phyloP scores from a whole-genome alignment of 1,140 invertebrate genomes.

The Vanessa tameamea region DNA sequence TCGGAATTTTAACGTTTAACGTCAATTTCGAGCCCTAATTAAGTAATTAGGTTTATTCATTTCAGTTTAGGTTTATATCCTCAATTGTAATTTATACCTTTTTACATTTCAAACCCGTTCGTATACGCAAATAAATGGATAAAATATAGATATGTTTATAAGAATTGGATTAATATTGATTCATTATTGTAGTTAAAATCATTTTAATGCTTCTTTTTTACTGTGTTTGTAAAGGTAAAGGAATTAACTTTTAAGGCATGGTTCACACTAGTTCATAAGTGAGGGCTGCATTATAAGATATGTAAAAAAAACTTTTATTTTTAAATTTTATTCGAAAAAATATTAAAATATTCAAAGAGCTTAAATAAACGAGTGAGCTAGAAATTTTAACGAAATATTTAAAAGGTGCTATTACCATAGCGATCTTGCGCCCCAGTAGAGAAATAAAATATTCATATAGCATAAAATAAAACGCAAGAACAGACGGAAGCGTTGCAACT shows the following conservation, averaged over 20 bases:
- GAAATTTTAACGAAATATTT: constrained; percentile 1
- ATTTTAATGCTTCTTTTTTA: too few relatives aligned
- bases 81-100: too few relatives aligned
- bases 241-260: too few relatives aligned
- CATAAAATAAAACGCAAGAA: constrained; percentile 26
- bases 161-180: too few relatives aligned
- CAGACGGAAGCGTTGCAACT: constrained; percentile 1
- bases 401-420: constrained; percentile 22
- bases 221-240: too few relatives aligned
- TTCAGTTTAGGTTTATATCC: too few relatives aligned
- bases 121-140: too few relatives aligned
- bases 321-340: neutral
- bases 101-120: too few relatives aligned
- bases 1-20: neutral
- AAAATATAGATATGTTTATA: too few relatives aligned
- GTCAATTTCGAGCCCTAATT: neutral
- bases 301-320: neutral
- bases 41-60: neutral
- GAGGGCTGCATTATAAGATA: too few relatives aligned
- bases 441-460: constrained; percentile 29
- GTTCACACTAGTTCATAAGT: too few relatives aligned
- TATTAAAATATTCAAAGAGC: neutral
- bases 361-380: neutral
- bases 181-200: too few relatives aligned
- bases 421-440: constrained; percentile 19